Base-by-base conservation (phyloP, 2,888 invertebrate genomes). In the Volucella inanis region DNA sequence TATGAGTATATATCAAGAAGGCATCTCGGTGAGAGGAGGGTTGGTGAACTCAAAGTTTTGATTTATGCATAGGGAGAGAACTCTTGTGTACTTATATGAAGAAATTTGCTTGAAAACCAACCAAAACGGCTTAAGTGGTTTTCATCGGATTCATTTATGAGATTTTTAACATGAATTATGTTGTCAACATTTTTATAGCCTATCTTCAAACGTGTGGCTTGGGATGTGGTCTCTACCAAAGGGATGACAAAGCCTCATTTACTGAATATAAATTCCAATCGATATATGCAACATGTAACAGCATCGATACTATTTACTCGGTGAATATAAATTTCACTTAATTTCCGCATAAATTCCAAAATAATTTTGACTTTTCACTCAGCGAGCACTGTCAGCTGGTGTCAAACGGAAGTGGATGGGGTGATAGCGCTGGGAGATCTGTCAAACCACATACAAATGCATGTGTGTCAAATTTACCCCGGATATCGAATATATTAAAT, bases 401-500 rank as follows among this genome's bases (percentile, higher is more conserved):
- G 3, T 22, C 22, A 22, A 22, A 22, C 18, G 18, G 18, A 18
- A 18, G 18, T 18, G 18, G 18, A 18, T 22, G 22, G 22, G 1
- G 22, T 22, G 22, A 31, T 31, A 1, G 31, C 4, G 31, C 6
- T 31, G 31, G 31, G 8, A 14, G 8, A 49, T n/a, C n/a, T 15
- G 14, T 31, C 45, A 47, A 55, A 43, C 41, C 59, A n/a, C 41
- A 59, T 2, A 47, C 22, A 14, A 8, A 10, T n/a, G 45, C 49
- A n/a, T 39, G 55, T 57, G 15, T 43, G 47, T 61, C 22, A n/a
- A 38, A 41, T 59, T 38, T 39, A 61, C 41, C 15, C 39, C 39
- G 39, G 49, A 14, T 67, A 22, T 62, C 39, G 50, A 54, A 55
- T 88, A 88, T 88, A 90, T 90, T 90, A 89, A 90, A 89, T 90